Evolutionary conservation across 2,888 invertebrate species (phyloP).

Genomic region (Arctia plantaginis): DNA sequence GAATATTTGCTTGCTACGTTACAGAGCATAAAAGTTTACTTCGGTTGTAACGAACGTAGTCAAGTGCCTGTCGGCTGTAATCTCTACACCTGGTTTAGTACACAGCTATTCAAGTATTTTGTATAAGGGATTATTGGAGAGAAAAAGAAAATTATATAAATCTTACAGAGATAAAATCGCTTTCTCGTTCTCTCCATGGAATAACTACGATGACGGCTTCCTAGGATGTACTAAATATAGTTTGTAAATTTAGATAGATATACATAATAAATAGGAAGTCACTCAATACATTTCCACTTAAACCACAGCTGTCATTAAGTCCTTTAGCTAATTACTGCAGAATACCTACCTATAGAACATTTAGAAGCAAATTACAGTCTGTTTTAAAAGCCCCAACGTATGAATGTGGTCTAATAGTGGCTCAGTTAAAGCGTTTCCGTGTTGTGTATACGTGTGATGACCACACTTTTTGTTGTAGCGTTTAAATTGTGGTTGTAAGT

Average conservation of each 20-base stretch:
- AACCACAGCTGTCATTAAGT: not conserved
- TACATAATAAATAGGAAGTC: not conserved
- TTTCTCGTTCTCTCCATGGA: not conserved
- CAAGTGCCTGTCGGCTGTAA: conserved; percentile 17
- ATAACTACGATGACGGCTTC: not conserved
- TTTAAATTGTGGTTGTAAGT: conserved; percentile 1
- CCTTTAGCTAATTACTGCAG: conserved; percentile 27
- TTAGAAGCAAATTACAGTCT: conserved; percentile 45
- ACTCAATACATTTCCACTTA: not conserved
- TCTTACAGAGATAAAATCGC: not conserved
- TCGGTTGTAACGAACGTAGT: conserved; percentile 10
- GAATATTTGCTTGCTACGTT: conserved; percentile 13
- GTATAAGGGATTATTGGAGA: conserved; percentile 10
- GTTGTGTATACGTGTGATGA: conserved; percentile 26
- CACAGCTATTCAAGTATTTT: conserved; percentile 6
- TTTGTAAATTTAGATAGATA: not conserved
- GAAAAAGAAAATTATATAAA: not conserved
- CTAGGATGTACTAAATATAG: not conserved
- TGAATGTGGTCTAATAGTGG: conserved; percentile 41
- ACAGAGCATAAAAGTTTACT: conserved; percentile 15
- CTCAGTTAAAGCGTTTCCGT: conserved; percentile 35
- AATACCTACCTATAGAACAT: conserved; percentile 34
- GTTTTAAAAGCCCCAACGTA: conserved; percentile 47
- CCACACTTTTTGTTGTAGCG: conserved; percentile 19
- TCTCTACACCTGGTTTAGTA: conserved; percentile 10